Evolutionary conservation across 2,797 vertebrate genomes (phyloP), one percentile per base, ranked within the genome.

Genomic region (Manis pentadactyla): DNA sequence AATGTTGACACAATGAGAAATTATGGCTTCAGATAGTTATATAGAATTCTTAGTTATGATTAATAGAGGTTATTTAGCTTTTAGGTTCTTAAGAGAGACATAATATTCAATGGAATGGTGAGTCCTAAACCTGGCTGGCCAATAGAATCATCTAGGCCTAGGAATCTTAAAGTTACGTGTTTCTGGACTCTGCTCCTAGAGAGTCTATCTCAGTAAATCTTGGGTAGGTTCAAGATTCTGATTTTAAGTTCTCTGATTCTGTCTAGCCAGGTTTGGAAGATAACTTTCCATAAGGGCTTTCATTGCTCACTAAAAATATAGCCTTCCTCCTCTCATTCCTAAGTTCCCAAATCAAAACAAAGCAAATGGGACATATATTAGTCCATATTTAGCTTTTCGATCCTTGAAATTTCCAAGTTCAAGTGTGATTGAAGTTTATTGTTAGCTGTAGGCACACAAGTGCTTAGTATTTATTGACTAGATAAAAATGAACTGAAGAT

Each of bases 351-450:
- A 93, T 63, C 39, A 46, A 86, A 95, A 74, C 75, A 92, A 90
- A 89, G 84, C 74, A 79, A 66, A 64, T 53, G 39, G 39, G 25
- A 17, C 42, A 29, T 77, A 21, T 86, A 87, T 51, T 39, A 69
- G 21, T 61, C 64, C 46, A 1, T 92, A 51, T 77, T 94, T 78
- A 82, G 18, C 73, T 89, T 59, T 92, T 79, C 92, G 75, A 95
- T 64, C 42, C 57, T 90, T 95, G 77, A 96, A 84, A 77, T 97
- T 86, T 81, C 34, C 84, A 0, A 27, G n/a, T 89, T 95, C 42
- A 57, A 29, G 37, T 68, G 79, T 23, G 31, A n/a, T 78, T 92
- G 73, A 66, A 95, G 42, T 94, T 95, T 85, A 46, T 83, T 94
- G 31, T 90, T 96, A 66, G 29, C 51, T 63, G 2, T 63, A 81